Evolutionary conservation across 2,888 invertebrate genomes (phyloP).

Genomic region (Bimastos eiseni): DNA sequence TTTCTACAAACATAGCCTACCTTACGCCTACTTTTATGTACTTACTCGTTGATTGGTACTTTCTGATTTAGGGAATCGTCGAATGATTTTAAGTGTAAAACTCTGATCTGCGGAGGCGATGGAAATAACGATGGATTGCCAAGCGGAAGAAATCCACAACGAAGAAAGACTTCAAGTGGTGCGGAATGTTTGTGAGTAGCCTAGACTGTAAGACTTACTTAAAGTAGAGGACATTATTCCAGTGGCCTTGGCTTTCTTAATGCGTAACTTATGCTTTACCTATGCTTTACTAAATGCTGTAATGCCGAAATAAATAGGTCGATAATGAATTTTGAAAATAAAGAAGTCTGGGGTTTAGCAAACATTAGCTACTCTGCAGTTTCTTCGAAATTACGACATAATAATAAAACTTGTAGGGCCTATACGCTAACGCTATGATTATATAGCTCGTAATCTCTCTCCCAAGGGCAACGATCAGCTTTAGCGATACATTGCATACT

Average conservation of each 20-base stretch:
- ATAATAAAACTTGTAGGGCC: not conserved
- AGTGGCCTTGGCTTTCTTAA: not conserved
- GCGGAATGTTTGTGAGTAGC: not conserved
- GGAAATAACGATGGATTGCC: not conserved
- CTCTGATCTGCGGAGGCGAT: conserved; percentile 16
- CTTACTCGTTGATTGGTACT: not conserved
- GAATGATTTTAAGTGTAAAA: not conserved
- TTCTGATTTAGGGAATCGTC: not conserved
- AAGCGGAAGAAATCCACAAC: not conserved
- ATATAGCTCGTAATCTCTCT: not conserved
- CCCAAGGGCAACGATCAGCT: not conserved
- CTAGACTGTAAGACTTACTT: not conserved
- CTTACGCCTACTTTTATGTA: not conserved
- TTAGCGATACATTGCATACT: too few relatives aligned
- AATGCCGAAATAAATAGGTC: too few relatives aligned
- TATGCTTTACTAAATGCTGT: not conserved
- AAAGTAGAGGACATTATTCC: not conserved
- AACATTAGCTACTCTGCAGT: not conserved
- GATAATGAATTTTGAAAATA: too few relatives aligned
- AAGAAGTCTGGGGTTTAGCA: too few relatives aligned
- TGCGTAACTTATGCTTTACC: not conserved
- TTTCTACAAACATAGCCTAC: not conserved
- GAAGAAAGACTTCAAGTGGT: not conserved
- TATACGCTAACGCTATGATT: not conserved
- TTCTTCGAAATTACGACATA: not conserved